Percentiles rank a stretch among this genome's conserved stretches.
Conservation (phyloP, 2,888 invertebrate species). For the Cephus rjabovi region DNA sequence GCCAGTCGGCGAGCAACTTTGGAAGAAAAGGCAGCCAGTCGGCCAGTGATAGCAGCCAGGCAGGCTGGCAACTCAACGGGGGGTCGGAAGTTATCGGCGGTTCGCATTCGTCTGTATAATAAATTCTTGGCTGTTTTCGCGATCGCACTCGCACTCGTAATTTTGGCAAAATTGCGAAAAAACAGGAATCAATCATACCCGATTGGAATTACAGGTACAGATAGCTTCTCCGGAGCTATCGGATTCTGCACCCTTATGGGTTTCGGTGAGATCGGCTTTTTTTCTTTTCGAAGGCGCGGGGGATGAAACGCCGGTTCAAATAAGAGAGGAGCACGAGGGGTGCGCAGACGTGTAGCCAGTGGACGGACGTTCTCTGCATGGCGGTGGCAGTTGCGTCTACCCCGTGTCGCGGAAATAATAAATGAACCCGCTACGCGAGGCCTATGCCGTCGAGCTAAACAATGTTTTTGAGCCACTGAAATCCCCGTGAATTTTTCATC, state of each 20-base stretch:
- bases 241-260: neutral
- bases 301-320: neutral
- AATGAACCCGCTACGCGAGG: slow-evolving; percentile 50
- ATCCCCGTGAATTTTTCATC: slow-evolving; percentile 54
- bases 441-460: slow-evolving; percentile 33
- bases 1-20: neutral
- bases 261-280: neutral
- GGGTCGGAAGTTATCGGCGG: slow-evolving; percentile 23
- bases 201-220: neutral
- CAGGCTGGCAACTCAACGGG: slow-evolving; percentile 29
- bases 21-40: neutral
- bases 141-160: neutral
- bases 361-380: slow-evolving; percentile 11
- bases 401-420: slow-evolving; percentile 55
- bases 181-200: neutral
- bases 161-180: neutral
- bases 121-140: slow-evolving; percentile 19
- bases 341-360: neutral
- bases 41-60: neutral
- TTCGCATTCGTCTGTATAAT: slow-evolving; percentile 32
- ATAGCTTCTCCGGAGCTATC: neutral
- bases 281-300: neutral
- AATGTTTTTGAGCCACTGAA: slow-evolving; percentile 10
- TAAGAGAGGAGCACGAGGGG: neutral
- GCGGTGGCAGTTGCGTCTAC: slow-evolving; percentile 39